These are phyloP conservation scores for Anthonomus grandis DNA, from an alignment of 1,140 invertebrate genomes.

Conservation along the genomic window DNA sequence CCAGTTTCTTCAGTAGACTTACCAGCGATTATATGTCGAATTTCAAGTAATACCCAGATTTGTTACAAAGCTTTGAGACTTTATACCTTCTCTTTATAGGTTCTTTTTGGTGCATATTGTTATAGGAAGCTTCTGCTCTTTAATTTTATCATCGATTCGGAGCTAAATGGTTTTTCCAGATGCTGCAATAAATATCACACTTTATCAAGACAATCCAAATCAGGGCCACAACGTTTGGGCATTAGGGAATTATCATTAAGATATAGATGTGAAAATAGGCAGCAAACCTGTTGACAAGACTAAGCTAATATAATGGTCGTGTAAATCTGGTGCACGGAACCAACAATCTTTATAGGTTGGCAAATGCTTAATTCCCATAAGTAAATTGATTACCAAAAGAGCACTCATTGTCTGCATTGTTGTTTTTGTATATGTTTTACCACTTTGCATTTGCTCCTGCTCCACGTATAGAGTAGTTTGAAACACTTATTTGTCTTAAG, in stretches of 20 bases:
- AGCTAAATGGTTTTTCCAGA: background rate
- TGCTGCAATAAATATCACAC: background rate
- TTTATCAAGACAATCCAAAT: background rate
- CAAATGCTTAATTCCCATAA: too few species aligned
- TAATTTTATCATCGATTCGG: background rate
- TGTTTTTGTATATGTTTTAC: too few species aligned
- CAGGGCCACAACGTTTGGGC: background rate
- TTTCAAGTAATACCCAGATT: too few species aligned
- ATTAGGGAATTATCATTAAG: background rate
- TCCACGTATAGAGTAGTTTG: background rate
- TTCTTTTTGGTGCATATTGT: too few species aligned
- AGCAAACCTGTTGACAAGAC: too few species aligned
- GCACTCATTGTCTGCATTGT: background rate
- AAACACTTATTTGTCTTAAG: too few species aligned
- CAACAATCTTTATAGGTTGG: background rate
- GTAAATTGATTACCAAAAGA: background rate
- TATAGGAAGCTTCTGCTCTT: too few species aligned
- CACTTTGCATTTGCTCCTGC: background rate
- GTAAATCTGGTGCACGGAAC: background rate
- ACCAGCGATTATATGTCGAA: too few species aligned
- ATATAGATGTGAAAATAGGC: too few species aligned
- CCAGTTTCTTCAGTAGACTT: background rate
- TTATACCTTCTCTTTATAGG: background rate
- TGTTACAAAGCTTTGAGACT: background rate
- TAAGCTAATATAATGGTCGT: too few species aligned